Base-by-base conservation (phyloP, 2,888 invertebrate species). In the Chrysolina oricalcia region DNA sequence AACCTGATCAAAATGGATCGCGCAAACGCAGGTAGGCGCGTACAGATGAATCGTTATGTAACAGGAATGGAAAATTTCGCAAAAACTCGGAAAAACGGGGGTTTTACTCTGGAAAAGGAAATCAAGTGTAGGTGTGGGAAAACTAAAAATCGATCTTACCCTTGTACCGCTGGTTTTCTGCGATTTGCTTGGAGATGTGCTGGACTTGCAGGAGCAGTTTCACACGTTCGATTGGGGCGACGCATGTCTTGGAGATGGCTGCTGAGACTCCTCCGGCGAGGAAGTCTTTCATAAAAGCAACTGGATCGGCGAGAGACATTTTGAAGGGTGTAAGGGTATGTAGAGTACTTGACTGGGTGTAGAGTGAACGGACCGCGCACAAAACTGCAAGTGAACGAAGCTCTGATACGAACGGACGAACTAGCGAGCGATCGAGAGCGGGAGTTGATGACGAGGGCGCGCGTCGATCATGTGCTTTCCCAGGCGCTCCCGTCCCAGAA, bases 161-260 rank as follows among this genome's bases (percentile, higher is more conserved):
- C 92, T 98, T 98, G 91, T 99, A 99, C 84, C 95, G 94, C 86
- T 97, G 91, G 80, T 95, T 94, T 80, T 92, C 93, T 8, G 95
- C 83, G 84, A 97, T 96, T 90, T 97, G 96, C 90, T 96, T 97
- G 85, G 95, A 96, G 81, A 97, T 95, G 90, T 96, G 96, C 90
- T 98, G 98, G 81, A 98, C 97, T 90, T 98, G 98, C 81, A 98
- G 92, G 78, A 98, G 92, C 82, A 98, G 91, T 89, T 98, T 98
- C 65, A 98, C 97, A 87, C 98, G 93, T 90, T 98, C 98, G 86
- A 98, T 98, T 73, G 98, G 98, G 19, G 98, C 98, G 77, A 97
- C 97, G 56, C 95, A 94, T 63, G 98, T 98, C 89, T 98, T 98
- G 69, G 98, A 97, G 81, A 97, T 93, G 59, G 97, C 98, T 43